These are phyloP conservation scores for Triplophysa bombifrons DNA, from an alignment of 2,797 vertebrate genomes.

Conservation along the genomic window DNA sequence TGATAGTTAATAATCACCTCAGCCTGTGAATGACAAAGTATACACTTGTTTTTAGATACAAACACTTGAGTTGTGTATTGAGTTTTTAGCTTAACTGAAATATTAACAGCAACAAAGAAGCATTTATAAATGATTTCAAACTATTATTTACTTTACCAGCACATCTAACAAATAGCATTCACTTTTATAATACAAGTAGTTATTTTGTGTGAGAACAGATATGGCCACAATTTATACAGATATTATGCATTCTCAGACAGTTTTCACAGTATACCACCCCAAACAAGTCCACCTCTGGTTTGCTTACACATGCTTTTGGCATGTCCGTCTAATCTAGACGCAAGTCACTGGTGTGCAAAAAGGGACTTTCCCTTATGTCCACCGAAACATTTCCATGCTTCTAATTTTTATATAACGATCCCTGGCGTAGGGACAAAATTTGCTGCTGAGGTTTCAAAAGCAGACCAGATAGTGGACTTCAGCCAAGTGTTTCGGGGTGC, in stretches of 20 bases:
- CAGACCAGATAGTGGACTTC: conserved; percentile 35
- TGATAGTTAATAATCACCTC: conserved; percentile 97
- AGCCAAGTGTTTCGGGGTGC: conserved; percentile 28
- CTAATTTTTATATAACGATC: conserved; percentile 42
- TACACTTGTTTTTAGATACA: neutral
- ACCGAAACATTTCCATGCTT: conserved; percentile 71
- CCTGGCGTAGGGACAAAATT: conserved; percentile 44
- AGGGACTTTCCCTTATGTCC: conserved; percentile 74
- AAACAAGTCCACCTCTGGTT: conserved; percentile 13
- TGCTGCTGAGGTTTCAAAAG: conserved; percentile 49
- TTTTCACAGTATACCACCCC: neutral
- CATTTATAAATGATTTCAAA: no score
- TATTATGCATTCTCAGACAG: neutral
- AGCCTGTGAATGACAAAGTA: conserved; percentile 76
- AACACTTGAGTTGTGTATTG: neutral
- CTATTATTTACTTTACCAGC: no score
- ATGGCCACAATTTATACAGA: no score
- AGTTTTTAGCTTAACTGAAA: neutral
- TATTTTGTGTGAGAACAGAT: no score
- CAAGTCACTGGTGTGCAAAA: conserved; percentile 59
- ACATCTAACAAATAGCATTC: no score
- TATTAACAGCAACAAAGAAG: no score
- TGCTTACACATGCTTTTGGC: conserved; percentile 55
- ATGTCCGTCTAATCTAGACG: conserved; percentile 49
- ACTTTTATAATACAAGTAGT: no score